Evolutionary conservation across 2,797 vertebrate genomes (phyloP), one percentile per base, ranked within the genome.

Genomic region (Enteromius fasciolatus): DNA sequence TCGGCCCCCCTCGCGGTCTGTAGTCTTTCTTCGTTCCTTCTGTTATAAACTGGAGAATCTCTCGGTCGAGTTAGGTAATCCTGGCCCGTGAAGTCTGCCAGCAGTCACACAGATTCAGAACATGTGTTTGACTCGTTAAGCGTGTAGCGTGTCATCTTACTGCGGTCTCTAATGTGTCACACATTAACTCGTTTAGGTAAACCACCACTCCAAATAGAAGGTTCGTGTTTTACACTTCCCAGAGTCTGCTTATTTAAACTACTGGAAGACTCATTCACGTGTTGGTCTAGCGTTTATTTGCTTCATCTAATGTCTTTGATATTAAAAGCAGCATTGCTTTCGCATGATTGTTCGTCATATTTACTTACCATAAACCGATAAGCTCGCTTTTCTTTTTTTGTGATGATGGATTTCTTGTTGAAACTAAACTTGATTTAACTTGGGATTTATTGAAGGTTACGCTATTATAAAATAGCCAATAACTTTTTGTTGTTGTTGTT

Each of bases 1-100:
- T 93, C 80, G 59, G 81, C 63, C 69, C 89, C 90, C 86, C 84
- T 73, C 66, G 91, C 86, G 92, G 90, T 89, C 78, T 86, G 66
- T 84, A 73, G 88, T 87, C 91, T 90, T 90, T 93, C 92, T 87
- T 85, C 87, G 20, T 85, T 74, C 59, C 64, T 68, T 70, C 67
- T 64, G 78, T 83, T 78, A 91, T 92, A 93, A 92, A 93, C 18
- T 73, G 74, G 54, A 73, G 72, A 63, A 80, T 79, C 46, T 59
- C 57, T 68, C 66, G 69, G 63, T 46, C 4, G 66, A 78, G 79
- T 80, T 72, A 67, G 74, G 63, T 82, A 78, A 88, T 76, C 44
- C 46, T 28, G 14, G 33, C 36, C 50, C 57, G 73, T 67, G 44
- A 87, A 80, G 81, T 61, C 59, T 73, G 59, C 80, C 78, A 85